Evolutionary conservation across 2,797 vertebrate genomes (phyloP), one percentile per base, ranked within the genome.

Genomic region (Siniperca undulata): DNA sequence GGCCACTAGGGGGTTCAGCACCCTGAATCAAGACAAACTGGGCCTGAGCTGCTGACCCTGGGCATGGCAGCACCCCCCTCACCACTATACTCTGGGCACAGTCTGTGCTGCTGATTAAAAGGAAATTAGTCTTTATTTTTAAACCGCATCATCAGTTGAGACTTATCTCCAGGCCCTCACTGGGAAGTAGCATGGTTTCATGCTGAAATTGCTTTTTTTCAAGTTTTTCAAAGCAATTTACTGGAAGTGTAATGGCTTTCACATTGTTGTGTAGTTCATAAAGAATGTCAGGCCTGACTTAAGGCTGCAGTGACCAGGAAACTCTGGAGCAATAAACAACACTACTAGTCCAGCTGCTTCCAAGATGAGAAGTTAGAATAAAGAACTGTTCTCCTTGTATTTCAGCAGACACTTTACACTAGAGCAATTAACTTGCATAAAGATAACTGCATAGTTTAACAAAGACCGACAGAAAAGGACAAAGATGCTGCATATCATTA

Each of bases 111-210:
- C 90, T 92, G 89, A 94, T 94, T 89, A 89, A 89, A 93, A 90
- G 81, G 86, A 93, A 90, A 93, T 92, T 86, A 83, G 86, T 82
- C 83, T 88, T 93, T 91, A 86, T 93, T 93, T 92, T 94, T 89
- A 89, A 91, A 88, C 83, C 20, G 24, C 83, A 84, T 87, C 81
- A 84, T 88, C 89, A 88, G 82, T 86, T 75, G 82, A 91, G 88
- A 88, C 86, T 88, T 88, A 86, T 88, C 91, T 93, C 70, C 78
- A 72, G 85, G 83, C 82, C 82, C 70, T 87, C 69, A 5, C 71
- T 81, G 78, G 81, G 75, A 88, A 85, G 78, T 72, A 30, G 74
- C 66, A 73, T 50, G 67, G 86, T 86, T 88, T 91, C 83, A 77
- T 79, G 81, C 83, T 82, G 87, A 88, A 88, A 88, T 84, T 71